Evolutionary conservation across 2,888 invertebrate species (phyloP), one percentile per base, ranked within the genome.

Genomic region (Parthenolecanium corni): DNA sequence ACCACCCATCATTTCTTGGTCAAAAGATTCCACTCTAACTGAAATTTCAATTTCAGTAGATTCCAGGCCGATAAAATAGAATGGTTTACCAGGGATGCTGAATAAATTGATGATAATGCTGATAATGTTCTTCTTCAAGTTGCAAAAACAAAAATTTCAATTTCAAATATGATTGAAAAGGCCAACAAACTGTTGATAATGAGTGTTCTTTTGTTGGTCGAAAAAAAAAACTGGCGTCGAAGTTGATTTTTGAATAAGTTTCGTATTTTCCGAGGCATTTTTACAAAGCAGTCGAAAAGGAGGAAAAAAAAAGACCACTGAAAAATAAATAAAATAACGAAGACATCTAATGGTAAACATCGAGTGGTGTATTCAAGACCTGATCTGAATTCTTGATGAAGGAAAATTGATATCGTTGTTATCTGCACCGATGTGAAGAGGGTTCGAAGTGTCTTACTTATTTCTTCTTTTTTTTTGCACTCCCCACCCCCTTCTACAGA

Each of bases 381-480:
- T 58, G 58, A 36, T 58, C 58, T 58, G 58, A 58, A 58, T 58
- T 58, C 58, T 51, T 58, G 58, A 58, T 58, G 58, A 58, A 58
- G 51, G 58, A 58, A 58, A 58, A 58, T 58, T 58, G 58, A 58
- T 58, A 58, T 58, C 51, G 58, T 51, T 58, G 58, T 58, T 58
- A 49, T 58, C 51, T 51, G 36, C 38, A 49, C 51, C 58, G 20
- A 23, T 38, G 49, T 49, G 21, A 18, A 14, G 49, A 12, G 58
- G 51, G 58, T 58, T 58, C 51, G 58, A 58, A 58, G 47, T 25
- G 49, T 49, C 36, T 52, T 58, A 49, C 47, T 38, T 16, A 9
- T 16, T 14, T 5, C 44, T 42, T 42, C 44, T 42, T 16, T 42
- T 16, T 18, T 14, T 42, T 18, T 42, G 9, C 44, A 9, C 18